Evolutionary conservation across 2,888 invertebrate species (phyloP), one percentile per base, ranked within the genome.

Genomic region (Acrobasis suavella): DNA sequence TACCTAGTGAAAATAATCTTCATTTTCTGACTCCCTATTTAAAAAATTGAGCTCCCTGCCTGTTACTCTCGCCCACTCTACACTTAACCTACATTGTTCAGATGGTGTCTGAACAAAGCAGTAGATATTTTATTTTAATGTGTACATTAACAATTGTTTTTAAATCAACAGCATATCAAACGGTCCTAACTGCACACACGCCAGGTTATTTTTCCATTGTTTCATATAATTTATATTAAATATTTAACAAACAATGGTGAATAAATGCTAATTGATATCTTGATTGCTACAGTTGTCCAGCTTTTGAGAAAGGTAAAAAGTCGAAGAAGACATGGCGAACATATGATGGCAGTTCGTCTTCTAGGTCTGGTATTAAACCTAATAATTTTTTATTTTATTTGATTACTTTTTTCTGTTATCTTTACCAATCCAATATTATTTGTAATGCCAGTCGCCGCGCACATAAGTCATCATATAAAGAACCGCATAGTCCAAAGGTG

Each of bases 301-400:
- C 22, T 22, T 1, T 9, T 49, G 37, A 32, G 7, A 58, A 54
- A 54, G 9, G 14, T n/a, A 12, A 14, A n/a, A 54, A 54, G 42
- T 46, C 56, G 7, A 56, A 56, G 37, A 83, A 82, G 70, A 67
- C 80, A n/a, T 83, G 83, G 83, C 72, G 80, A 61, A 78, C 69
- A 0, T 83, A 66, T 62, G 81, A 80, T 64, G 78, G 76, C 17
- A 50, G 50, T 54, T 68, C 75, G 10, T 55, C 71, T 22, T 51
- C 64, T 69, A 85, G 85, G 86, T 85, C 65, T 62, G 70, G 65
- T 12, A 51, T 55, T 55, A 42, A 61, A 63, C 60, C 58, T 63
- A n/a, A 64, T 54, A 9, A 52, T 39, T 54, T 12, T 58, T 58
- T 58, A 55, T 46, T 60, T 17, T 22, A 61, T 58, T 5, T 14